Base-by-base conservation (phyloP, 2,888 invertebrate genomes). In the Elmis aenea region DNA sequence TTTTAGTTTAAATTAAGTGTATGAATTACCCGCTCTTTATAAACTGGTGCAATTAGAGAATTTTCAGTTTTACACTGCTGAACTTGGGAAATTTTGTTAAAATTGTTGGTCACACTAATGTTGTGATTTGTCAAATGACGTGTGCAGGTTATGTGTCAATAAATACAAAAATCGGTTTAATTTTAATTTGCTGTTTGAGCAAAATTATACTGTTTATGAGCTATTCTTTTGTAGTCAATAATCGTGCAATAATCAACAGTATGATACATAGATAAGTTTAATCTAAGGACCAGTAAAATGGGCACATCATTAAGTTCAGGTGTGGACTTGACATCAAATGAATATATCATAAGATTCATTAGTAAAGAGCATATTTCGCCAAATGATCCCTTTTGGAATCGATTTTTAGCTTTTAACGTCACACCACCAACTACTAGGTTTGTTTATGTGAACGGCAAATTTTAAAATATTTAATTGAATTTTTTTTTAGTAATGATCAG, bases 371-470 rank as follows among this genome's bases (percentile, higher is more conserved):
- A 81, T 20, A 85, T 99, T 51, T 77, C 85, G 3, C 77, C 83
- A 4, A 90, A 91, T 63, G 89, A 93, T 62, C 85, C 86, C 0
- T 95, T 91, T 66, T 99, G 97, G 97, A 91, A 91, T 62, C 82
- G 85, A 49, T 77, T 99, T 47, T 72, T 99, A 20, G 86, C 94
- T 0, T 99, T 93, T 61, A 89, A 92, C 49, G 83, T 94, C 52
- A 77, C 79, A 20, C 81, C 90, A 39, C 92, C 93, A 1, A 73
- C 77, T 24, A 83, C 81, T 54, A 76, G 79, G 80, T 87, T 70
- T 70, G 77, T 71, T 12, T 12, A n/a, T 21, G 10, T 10, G 3
- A 14, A 11, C 11, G 1, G 5, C 4, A 9, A 58, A 33, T 26
- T 14, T 21, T n/a, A 21, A 21, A 20, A n/a, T 9, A 20, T 28